Evolutionary conservation across 2,888 invertebrate genomes (phyloP).

Genomic region (Sussaba pulchella): DNA sequence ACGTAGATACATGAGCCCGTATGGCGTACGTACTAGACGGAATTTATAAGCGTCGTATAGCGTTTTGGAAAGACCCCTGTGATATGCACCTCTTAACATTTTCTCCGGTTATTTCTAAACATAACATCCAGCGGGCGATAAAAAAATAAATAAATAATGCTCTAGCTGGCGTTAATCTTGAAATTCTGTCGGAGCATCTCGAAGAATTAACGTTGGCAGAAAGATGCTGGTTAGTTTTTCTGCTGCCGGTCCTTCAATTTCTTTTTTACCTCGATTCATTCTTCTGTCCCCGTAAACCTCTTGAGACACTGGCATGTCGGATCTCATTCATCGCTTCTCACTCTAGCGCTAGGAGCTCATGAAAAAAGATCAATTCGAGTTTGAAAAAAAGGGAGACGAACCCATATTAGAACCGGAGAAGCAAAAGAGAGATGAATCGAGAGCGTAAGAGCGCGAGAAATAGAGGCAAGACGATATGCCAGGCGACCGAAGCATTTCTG

Average conservation of each 20-base stretch:
- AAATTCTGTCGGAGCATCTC: slow-evolving; percentile 5
- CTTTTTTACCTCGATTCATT: slow-evolving; percentile 29
- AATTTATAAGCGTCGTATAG: slow-evolving; percentile 36
- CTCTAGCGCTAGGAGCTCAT: slow-evolving; percentile 25
- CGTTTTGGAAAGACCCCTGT: slow-evolving; percentile 12
- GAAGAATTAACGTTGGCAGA: neutral
- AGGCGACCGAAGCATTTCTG: slow-evolving; percentile 58
- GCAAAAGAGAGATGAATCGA: slow-evolving; percentile 13
- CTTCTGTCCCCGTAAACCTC: slow-evolving; percentile 14
- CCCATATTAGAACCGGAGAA: slow-evolving; percentile 22
- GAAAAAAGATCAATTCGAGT: slow-evolving; percentile 24
- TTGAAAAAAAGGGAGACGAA: slow-evolving; percentile 27
- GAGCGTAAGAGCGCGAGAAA: slow-evolving; percentile 40
- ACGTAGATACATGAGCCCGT: slow-evolving; percentile 60
- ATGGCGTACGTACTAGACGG: slow-evolving; percentile 51
- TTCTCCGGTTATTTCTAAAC: slow-evolving; percentile 8
- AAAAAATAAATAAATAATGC: slow-evolving; percentile 37
- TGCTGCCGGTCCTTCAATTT: slow-evolving; percentile 43
- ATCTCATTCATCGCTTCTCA: slow-evolving; percentile 53
- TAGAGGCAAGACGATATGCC: slow-evolving; percentile 47
- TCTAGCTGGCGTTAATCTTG: slow-evolving; percentile 1
- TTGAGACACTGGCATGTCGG: slow-evolving; percentile 33
- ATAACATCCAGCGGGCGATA: slow-evolving; percentile 3
- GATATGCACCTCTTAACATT: slow-evolving; percentile 1
- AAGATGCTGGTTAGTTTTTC: slow-evolving; percentile 54